phyloP scores from a whole-genome alignment of 2,113 vertebrate genomes.

The Syngnathus typhle region DNA sequence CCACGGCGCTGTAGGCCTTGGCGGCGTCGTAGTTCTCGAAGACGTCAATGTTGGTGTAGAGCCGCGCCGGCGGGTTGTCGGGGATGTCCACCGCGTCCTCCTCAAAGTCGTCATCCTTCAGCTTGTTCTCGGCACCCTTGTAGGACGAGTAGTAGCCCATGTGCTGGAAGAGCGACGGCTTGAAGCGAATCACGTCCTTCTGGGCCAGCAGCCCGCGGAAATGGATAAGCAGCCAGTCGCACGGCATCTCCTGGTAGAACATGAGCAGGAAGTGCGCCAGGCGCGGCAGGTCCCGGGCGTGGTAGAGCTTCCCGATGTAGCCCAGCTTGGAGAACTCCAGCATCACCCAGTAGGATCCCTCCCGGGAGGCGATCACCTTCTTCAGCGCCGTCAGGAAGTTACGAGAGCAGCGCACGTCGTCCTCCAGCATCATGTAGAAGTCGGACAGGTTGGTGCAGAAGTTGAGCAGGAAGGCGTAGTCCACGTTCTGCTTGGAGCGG shows the following conservation, averaged over 20 bases:
- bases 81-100: constrained; percentile 93
- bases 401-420: constrained; percentile 90
- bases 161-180: constrained; percentile 97
- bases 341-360: constrained; percentile 96
- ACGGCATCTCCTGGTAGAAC: constrained; percentile 99
- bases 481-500: constrained; percentile 96
- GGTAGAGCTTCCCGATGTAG: constrained; percentile 96
- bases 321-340: constrained; percentile 97
- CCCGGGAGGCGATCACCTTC: constrained; percentile 91
- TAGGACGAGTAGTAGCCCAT: constrained; percentile 99
- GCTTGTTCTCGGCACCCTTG: constrained; percentile 92
- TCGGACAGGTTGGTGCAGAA: constrained; percentile 98
- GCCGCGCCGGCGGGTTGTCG: constrained; percentile 88
- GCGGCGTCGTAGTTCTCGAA: constrained; percentile 89
- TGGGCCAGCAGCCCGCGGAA: constrained; percentile 89
- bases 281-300: constrained; percentile 80
- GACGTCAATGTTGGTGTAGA: constrained; percentile 88
- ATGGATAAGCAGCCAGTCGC: constrained; percentile 95
- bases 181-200: constrained; percentile 88
- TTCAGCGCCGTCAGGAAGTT: constrained; percentile 96
- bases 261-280: constrained; percentile 95
- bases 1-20: constrained; percentile 90
- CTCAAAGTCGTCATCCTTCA: constrained; percentile 98
- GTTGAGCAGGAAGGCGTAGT: constrained; percentile 84
- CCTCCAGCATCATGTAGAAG: constrained; percentile 97